Evolutionary conservation across 2,113 vertebrate species (phyloP).

Genomic region (Hippopotamus amphibius): DNA sequence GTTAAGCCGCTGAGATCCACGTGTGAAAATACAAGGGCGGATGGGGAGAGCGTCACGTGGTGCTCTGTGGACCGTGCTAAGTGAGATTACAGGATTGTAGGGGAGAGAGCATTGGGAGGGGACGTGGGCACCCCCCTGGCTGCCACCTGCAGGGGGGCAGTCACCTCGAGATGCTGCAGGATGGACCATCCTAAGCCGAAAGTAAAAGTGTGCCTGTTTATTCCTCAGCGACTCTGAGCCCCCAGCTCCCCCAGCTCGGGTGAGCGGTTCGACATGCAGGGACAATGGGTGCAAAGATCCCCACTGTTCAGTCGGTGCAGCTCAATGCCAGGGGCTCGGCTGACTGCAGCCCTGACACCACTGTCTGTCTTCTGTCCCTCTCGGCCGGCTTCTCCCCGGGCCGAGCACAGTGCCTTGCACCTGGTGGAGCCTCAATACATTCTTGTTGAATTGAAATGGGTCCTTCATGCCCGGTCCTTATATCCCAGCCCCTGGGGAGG

Average conservation of each 20-base stretch:
- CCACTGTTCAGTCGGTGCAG: background rate
- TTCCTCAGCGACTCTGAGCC: background rate
- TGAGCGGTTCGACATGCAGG: background rate
- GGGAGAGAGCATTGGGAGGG: background rate
- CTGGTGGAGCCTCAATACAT: constrained; percentile 62
- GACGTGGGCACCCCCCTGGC: background rate
- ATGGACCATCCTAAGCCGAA: background rate
- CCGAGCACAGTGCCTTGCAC: background rate
- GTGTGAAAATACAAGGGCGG: fast-evolving
- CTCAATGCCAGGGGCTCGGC: constrained; percentile 37
- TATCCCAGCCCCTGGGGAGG: background rate
- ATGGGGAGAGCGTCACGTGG: fast-evolving
- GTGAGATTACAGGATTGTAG: background rate
- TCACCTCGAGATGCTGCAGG: background rate
- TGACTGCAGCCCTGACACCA: background rate
- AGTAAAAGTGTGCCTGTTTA: background rate
- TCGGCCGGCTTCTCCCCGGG: background rate
- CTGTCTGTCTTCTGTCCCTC: background rate
- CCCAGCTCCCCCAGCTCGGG: background rate
- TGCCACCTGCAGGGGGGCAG: background rate
- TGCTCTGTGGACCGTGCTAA: fast-evolving
- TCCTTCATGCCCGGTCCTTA: constrained; percentile 57
- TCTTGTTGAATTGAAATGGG: constrained; percentile 67
- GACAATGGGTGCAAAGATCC: constrained; percentile 41
- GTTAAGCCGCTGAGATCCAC: background rate